Evolutionary conservation across 2,797 vertebrate species (phyloP).

Genomic region (Molossus molossus): DNA sequence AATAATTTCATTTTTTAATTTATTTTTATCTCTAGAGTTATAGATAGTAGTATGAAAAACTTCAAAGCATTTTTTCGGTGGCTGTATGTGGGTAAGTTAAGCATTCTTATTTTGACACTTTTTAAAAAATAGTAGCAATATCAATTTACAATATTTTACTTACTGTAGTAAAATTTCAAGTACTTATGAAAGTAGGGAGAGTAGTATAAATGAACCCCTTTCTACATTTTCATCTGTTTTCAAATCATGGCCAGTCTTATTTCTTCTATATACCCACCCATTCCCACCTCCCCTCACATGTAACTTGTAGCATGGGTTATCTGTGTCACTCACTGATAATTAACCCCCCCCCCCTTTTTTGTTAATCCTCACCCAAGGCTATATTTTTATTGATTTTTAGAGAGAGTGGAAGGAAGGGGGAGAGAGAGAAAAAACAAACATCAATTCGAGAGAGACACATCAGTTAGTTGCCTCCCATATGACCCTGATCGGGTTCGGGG

Average conservation of each 20-base stretch:
- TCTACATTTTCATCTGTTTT: not conserved
- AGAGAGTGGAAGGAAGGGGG: too few species aligned
- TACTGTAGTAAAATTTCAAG: slow-evolving; percentile 38
- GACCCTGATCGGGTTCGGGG: too few species aligned
- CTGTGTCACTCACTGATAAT: not conserved
- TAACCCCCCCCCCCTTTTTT: not conserved
- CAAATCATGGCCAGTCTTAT: accelerated
- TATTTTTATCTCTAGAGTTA: slow-evolving; percentile 93
- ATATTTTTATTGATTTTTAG: not conserved
- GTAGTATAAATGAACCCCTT: not conserved
- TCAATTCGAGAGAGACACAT: not conserved
- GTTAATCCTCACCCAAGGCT: not conserved
- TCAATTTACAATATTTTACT: slow-evolving; percentile 13
- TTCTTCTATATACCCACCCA: accelerated
- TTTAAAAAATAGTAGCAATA: not conserved
- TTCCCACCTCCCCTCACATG: accelerated
- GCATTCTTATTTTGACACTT: slow-evolving; percentile 51
- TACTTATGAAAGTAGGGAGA: not conserved
- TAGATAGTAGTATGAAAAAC: slow-evolving; percentile 99
- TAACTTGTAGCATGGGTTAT: not conserved
- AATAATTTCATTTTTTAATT: slow-evolving; percentile 50
- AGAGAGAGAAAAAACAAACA: not conserved
- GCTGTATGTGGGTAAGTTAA: slow-evolving; percentile 97
- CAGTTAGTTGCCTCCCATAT: not conserved
- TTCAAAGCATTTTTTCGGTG: slow-evolving; percentile 99